phyloP scores from a whole-genome alignment of 2,113 vertebrate genomes.

The Mungos mungo region DNA sequence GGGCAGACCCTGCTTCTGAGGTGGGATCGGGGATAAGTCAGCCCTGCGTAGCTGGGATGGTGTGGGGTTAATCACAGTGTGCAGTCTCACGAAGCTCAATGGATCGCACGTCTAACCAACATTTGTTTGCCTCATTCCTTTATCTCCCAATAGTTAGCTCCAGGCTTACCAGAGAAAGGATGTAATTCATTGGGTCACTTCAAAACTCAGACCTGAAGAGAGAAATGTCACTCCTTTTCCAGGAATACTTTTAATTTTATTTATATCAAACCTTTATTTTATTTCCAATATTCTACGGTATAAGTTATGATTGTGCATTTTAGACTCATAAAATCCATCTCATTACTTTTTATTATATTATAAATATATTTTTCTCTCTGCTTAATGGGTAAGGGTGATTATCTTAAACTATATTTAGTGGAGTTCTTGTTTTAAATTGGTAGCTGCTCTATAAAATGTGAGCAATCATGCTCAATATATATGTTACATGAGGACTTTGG shows the following conservation, averaged over 20 bases:
- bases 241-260: background rate
- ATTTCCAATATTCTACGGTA: background rate
- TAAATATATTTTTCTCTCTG: background rate
- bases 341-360: constrained; percentile 24
- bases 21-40: background rate
- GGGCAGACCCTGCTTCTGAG: background rate
- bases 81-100: background rate
- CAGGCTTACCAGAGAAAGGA: background rate
- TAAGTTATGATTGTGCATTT: background rate
- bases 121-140: background rate
- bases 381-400: background rate
- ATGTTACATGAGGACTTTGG: background rate
- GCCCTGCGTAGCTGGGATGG: background rate
- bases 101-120: background rate
- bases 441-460: constrained; percentile 22
- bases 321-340: background rate
- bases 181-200: background rate
- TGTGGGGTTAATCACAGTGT: background rate
- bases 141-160: background rate
- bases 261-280: background rate
- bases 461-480: background rate
- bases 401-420: background rate
- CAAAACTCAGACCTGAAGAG: background rate
- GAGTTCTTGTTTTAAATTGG: background rate
- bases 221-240: background rate